phyloP scores from a whole-genome alignment of 2,888 invertebrate species.

The Drosophila austrosaltans region DNA sequence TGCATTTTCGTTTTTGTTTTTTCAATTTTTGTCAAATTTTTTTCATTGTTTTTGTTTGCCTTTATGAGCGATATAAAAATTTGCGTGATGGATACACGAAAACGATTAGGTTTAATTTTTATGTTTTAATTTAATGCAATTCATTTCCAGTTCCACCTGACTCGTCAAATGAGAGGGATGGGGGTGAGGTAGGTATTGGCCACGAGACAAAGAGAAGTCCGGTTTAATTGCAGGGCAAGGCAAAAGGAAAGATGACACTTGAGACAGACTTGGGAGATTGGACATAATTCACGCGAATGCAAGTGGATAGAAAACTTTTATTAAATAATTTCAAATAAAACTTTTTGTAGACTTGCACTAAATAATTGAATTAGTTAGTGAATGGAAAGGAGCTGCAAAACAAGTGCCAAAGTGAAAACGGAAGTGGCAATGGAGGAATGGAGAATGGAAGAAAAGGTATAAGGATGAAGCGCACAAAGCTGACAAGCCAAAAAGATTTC shows the following conservation, averaged over 20 bases:
- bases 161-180: conserved; percentile 23
- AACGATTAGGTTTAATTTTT: conserved; percentile 58
- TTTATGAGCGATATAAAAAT: conserved; percentile 58
- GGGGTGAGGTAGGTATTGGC: conserved; percentile 34
- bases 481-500: conserved; percentile 52
- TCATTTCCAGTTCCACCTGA: conserved; percentile 42
- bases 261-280: conserved; percentile 51
- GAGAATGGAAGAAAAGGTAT: not conserved
- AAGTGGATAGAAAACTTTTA: conserved; percentile 42
- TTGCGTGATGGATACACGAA: conserved; percentile 56
- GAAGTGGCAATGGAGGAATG: conserved; percentile 54
- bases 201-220: conserved; percentile 60
- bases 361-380: conserved; percentile 60
- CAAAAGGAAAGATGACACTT: conserved; percentile 74
- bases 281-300: conserved; percentile 52
- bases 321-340: conserved; percentile 63
- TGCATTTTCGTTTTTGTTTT: conserved; percentile 32
- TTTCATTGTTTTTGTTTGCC: conserved; percentile 42
- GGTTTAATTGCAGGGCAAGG: conserved; percentile 63
- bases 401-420: conserved; percentile 77
- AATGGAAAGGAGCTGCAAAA: conserved; percentile 50
- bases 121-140: conserved; percentile 60
- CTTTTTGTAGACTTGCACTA: conserved; percentile 64
- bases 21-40: conserved; percentile 6
- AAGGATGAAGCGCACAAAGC: conserved; percentile 4